phyloP scores from a whole-genome alignment of 2,797 vertebrate genomes.

The Pantherophis alleghaniensis region DNA sequence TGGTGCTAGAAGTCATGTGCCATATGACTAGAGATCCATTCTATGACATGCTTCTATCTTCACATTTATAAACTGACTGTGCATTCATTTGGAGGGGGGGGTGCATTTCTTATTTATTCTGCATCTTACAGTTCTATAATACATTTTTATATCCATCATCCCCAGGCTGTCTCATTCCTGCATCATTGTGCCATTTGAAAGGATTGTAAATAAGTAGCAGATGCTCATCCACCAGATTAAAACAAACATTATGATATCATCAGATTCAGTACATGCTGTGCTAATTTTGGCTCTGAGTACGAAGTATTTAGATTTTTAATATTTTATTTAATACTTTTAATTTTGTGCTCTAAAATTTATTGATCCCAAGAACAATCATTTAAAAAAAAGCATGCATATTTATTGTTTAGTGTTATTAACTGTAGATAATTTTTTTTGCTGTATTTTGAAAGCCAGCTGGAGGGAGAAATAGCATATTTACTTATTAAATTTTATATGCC shows the following conservation, averaged over 20 bases:
- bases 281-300: slow-evolving; percentile 27
- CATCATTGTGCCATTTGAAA: slow-evolving; percentile 49
- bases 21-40: slow-evolving; percentile 12
- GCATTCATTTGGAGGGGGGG: slow-evolving; percentile 10
- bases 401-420: background rate
- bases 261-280: slow-evolving; percentile 41
- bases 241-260: slow-evolving; percentile 47
- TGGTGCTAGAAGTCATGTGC: background rate
- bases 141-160: slow-evolving; percentile 29
- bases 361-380: slow-evolving; percentile 51
- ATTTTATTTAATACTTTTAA: background rate
- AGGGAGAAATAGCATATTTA: background rate
- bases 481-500: too few species aligned
- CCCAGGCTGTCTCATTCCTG: background rate
- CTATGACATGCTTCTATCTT: slow-evolving; percentile 30
- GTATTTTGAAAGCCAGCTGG: background rate
- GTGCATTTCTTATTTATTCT: slow-evolving; percentile 29
- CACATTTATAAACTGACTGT: slow-evolving; percentile 24
- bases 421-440: background rate
- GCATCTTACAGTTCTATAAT: slow-evolving; percentile 48
- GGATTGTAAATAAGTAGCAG: slow-evolving; percentile 59
- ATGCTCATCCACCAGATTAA: slow-evolving; percentile 44
- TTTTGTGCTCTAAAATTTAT: slow-evolving; percentile 47
- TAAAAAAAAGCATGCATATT: slow-evolving; percentile 13
- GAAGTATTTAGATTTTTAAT: slow-evolving; percentile 43